Base-by-base conservation (phyloP, 2,113 vertebrate genomes). In the Colaptes auratus region DNA sequence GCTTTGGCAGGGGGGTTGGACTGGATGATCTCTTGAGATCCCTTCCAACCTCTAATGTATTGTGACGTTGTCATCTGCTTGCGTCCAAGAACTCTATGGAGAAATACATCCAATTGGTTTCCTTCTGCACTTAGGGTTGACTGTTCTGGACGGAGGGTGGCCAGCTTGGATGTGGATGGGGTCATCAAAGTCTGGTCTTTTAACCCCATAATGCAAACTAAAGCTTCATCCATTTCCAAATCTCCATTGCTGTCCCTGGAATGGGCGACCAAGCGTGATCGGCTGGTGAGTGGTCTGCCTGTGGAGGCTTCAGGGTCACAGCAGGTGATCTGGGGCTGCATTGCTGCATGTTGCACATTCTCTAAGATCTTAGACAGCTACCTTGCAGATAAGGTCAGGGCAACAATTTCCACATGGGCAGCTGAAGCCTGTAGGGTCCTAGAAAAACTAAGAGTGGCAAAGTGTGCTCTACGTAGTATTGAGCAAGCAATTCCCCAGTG, bases 111-210 rank as follows among this genome's bases (percentile, higher is more conserved):
- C 7, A 21, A 70, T 75, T 1, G 2, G 3, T 86, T 94, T 92
- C n/a, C 15, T 90, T 97, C 71, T 95, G 44, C 75, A 28, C 48
- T 39, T 77, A 99, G 99, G 95, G 99, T 99, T 61, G 99, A 99
- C 95, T 98, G 98, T 92, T 99, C 99, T 2, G 99, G 99, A 63
- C 98, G 99, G 76, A 98, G 99, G 33, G 99, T 99, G 10, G 99
- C 99, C 95, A 99, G 99, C 97, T 96, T 99, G 96, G 99, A 99
- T 17, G 98, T 99, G 15, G 99, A 99, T 0, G 99, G 99, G 6
- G 99, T 99, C 92, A 98, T 99, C 96, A 99, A 99, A 95, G 99
- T 99, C 71, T 99, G 99, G 99, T 99, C 99, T 20, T 99, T 99
- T 94, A 99, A 99, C 82, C 99, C 99, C 65, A 98, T 99, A 88